Evolutionary conservation across 2,113 vertebrate genomes (phyloP).

Genomic region (Climacteris rufus): DNA sequence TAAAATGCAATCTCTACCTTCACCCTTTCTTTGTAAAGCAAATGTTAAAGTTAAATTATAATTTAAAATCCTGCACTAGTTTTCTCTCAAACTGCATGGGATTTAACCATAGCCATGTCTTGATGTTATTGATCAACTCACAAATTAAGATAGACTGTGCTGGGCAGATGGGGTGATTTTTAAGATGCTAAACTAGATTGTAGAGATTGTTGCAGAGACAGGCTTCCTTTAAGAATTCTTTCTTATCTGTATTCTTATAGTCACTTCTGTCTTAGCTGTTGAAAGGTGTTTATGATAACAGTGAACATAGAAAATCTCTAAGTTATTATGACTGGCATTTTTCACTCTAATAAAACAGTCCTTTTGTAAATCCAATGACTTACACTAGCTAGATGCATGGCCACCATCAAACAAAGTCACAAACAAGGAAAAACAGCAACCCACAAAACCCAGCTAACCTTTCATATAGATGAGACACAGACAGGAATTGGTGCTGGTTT

Average conservation of each 20-base stretch:
- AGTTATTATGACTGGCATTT: neutral
- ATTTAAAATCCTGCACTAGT: neutral
- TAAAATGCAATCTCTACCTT: neutral
- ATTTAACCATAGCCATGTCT: neutral
- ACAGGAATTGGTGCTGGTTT: neutral
- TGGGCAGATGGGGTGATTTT: neutral
- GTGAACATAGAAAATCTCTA: neutral
- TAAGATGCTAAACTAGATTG: neutral
- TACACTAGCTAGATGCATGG: neutral
- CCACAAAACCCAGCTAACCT: fast-evolving
- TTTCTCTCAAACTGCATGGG: neutral
- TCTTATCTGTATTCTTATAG: neutral
- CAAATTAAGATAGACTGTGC: neutral
- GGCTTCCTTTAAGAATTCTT: neutral
- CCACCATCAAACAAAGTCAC: neutral
- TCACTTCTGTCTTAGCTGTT: neutral
- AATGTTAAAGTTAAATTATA: slow-evolving; percentile 30
- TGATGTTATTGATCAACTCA: neutral
- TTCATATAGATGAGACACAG: neutral
- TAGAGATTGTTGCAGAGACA: neutral
- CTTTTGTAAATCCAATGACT: neutral
- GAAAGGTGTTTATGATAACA: neutral
- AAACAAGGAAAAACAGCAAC: neutral
- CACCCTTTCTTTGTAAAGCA: neutral
- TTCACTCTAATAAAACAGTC: neutral